Evolutionary conservation across 2,113 vertebrate species (phyloP), one percentile per base, ranked within the genome.

Genomic region (Spea multiplicata): DNA sequence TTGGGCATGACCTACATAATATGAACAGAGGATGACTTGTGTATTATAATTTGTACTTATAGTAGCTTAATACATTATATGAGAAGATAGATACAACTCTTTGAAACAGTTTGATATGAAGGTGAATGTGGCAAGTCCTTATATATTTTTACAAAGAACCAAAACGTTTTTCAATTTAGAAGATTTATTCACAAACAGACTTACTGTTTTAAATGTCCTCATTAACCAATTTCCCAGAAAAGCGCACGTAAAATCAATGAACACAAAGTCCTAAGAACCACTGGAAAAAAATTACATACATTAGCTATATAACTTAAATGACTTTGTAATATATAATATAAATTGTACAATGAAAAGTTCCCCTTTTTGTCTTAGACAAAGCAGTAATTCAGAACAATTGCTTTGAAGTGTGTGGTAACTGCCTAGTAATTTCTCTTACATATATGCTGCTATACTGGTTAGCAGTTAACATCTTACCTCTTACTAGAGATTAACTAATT

Each of bases 201-300:
- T 80, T 74, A 66, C 76, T 72, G 48, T 65, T 69, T n/a, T 78
- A 78, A 79, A 74, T 80, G 71, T 80, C 71, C 71, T 74, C 73
- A 74, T 74, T 74, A 74, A 68, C 48, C 62, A 74, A 80, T 80
- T 80, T 80, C 78, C 78, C 78, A 80, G 78, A 80, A 80, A 80
- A 46, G 65, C 67, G 62, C 78, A 80, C 55, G 71, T 80, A 73
- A 80, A 80, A 80, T 80, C 78, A 80, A 80, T 80, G 67, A 74
- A 74, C 71, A 66, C 71, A 66, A 66, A 80, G 67, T 74, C 78
- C 64, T 80, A 80, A 80, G 78, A 80, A 80, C 71, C 52, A 74
- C 78, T 74, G 78, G 55, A 74, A 80, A 80, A n/a, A 80, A 66
- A 66, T 80, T 71, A 80, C 67, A 80, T 80, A 68, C 53, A 61